phyloP scores from a whole-genome alignment of 2,888 invertebrate genomes.

The Pherbina coryleti region DNA sequence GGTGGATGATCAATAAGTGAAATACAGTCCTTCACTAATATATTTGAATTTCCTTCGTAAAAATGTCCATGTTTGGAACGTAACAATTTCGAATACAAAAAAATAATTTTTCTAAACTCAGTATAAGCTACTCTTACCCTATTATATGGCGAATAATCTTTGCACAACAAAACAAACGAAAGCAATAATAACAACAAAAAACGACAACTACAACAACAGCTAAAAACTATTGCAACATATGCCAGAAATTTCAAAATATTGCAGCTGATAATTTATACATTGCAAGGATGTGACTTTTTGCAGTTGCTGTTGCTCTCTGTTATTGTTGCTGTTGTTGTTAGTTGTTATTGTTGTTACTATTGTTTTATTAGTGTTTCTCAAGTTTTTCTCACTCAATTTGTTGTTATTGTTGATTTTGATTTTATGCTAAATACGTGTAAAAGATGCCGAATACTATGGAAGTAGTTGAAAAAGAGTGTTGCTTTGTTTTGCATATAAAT shows the following conservation, averaged over 20 bases:
- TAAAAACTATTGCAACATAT: conserved; percentile 8
- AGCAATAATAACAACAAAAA: too few species aligned
- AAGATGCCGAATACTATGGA: conserved; percentile 22
- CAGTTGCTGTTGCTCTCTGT: not conserved
- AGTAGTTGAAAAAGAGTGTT: not conserved
- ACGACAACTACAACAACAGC: not conserved
- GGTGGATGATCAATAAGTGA: too few species aligned
- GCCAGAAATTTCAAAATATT: conserved; percentile 12
- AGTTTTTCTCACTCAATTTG: not conserved
- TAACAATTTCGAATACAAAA: too few species aligned
- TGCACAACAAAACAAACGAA: too few species aligned
- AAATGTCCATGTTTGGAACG: too few species aligned
- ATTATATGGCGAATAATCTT: too few species aligned
- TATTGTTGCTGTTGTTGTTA: not conserved
- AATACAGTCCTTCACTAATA: too few species aligned
- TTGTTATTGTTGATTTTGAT: conserved; percentile 15
- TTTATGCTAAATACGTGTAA: conserved; percentile 33
- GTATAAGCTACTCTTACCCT: too few species aligned
- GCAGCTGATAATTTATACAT: conserved; percentile 34
- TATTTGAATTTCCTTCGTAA: too few species aligned
- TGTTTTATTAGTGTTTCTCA: not conserved
- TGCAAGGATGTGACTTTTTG: conserved; percentile 33
- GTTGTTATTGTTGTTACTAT: not conserved
- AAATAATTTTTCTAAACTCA: too few species aligned
- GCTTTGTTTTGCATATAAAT: conserved; percentile 4